Percentiles rank a stretch among this genome's conserved stretches.
phyloP scores from a whole-genome alignment of 2,888 invertebrate genomes.

The Dascillus cervinus region DNA sequence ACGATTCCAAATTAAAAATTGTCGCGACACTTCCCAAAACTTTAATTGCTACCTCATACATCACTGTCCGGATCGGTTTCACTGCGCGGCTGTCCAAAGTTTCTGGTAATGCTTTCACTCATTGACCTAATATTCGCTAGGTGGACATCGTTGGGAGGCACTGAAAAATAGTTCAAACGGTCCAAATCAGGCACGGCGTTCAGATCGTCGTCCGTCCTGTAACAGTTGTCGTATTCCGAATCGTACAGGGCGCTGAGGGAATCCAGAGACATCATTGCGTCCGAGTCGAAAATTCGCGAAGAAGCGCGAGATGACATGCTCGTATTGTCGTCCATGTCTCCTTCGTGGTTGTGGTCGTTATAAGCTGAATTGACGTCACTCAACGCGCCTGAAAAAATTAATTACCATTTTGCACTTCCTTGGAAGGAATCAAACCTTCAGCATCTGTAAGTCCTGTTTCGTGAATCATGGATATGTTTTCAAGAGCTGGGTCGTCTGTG shows the following conservation, averaged over 20 bases:
- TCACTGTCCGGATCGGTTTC: slow-evolving; percentile 62
- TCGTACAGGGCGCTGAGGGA: slow-evolving; percentile 79
- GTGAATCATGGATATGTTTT: slow-evolving; percentile 78
- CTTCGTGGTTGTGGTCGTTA: slow-evolving; percentile 50
- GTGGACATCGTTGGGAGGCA: slow-evolving; percentile 51
- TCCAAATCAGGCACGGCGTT: slow-evolving; percentile 42
- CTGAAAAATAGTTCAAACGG: slow-evolving; percentile 42
- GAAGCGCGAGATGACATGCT: slow-evolving; percentile 78
- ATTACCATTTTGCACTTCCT: background rate
- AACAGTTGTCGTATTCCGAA: slow-evolving; percentile 61
- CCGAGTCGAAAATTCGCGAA: slow-evolving; percentile 71
- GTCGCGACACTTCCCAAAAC: too few species aligned
- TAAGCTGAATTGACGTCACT: slow-evolving; percentile 82
- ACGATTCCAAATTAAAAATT: background rate
- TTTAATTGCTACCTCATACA: slow-evolving; percentile 47
- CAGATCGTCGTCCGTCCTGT: slow-evolving; percentile 46
- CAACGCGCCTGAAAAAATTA: slow-evolving; percentile 52
- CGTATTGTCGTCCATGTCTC: slow-evolving; percentile 60
- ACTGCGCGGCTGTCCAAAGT: slow-evolving; percentile 63
- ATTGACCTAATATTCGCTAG: slow-evolving; percentile 67
- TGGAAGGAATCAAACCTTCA: slow-evolving; percentile 48
- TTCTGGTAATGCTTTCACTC: slow-evolving; percentile 68
- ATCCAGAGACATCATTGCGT: slow-evolving; percentile 68
- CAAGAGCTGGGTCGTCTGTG: slow-evolving; percentile 80
- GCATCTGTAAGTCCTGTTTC: slow-evolving; percentile 82